Conservation (phyloP, 92 coral and sea anemone genomes). For the Palythoa grandis region DNA sequence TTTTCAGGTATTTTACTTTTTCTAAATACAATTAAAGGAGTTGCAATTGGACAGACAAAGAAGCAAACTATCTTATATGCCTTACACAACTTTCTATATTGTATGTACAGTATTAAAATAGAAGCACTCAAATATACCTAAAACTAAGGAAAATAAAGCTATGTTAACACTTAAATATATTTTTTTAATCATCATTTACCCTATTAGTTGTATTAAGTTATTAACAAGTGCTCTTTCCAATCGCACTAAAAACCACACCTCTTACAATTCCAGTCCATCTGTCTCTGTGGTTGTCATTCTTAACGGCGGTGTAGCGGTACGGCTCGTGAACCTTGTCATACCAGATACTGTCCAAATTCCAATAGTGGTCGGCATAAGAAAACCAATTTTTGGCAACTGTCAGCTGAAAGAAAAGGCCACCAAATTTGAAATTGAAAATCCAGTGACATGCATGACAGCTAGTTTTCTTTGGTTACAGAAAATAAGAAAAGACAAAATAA, state of each 20-base stretch:
- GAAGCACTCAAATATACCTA: too few species aligned
- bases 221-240: neutral
- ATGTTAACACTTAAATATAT: too few species aligned
- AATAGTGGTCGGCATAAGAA: slow-evolving; percentile 22
- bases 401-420: neutral
- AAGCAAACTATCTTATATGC: too few species aligned
- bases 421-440: neutral
- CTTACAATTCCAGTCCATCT: slow-evolving; percentile 1
- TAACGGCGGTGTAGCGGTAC: neutral
- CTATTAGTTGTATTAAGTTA: neutral
- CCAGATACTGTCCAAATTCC: slow-evolving; percentile 21
- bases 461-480: neutral
- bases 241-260: neutral
- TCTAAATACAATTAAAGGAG: too few species aligned
- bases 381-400: neutral
- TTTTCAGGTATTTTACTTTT: too few species aligned
- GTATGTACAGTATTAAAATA: too few species aligned
- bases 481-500: neutral
- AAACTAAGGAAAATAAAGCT: too few species aligned
- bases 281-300: neutral
- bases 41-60: too few species aligned
- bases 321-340: neutral
- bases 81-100: too few species aligned
- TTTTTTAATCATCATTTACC: neutral
- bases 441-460: neutral